Conservation (phyloP, 2,113 vertebrate genomes). For the Sminthopsis crassicaudata region DNA sequence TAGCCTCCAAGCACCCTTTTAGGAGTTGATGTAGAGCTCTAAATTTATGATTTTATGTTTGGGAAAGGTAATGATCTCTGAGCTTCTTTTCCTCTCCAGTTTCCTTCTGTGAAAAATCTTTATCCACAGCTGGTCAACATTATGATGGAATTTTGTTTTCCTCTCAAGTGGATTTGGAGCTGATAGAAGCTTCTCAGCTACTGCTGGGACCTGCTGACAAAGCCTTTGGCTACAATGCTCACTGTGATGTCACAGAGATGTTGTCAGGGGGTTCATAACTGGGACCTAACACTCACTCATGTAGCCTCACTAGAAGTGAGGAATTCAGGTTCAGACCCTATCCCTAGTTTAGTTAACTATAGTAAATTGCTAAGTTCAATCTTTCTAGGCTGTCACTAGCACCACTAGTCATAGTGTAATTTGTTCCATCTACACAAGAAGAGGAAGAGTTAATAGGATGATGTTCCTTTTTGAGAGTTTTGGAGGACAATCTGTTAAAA, state of each 20-base stretch:
- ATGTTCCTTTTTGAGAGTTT: neutral
- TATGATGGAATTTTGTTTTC: constrained; percentile 87
- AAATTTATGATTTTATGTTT: neutral
- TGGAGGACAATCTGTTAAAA: constrained; percentile 8
- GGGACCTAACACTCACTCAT: constrained; percentile 36
- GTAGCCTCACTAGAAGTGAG: constrained; percentile 46
- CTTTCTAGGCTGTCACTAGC: neutral
- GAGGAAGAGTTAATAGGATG: neutral
- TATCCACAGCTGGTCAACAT: constrained; percentile 87
- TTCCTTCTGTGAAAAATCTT: constrained; percentile 71
- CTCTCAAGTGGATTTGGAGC: constrained; percentile 85
- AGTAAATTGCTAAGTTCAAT: constrained; percentile 1
- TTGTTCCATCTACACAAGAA: neutral
- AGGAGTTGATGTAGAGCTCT: neutral
- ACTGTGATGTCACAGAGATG: constrained; percentile 80
- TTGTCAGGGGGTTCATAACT: constrained; percentile 69
- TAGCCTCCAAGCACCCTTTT: neutral
- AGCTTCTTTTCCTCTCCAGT: constrained; percentile 58
- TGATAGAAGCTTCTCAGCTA: constrained; percentile 84
- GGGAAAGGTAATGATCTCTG: constrained; percentile 27
- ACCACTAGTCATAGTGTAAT: neutral
- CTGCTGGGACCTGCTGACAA: constrained; percentile 77
- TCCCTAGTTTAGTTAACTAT: neutral
- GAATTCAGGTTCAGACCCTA: constrained; percentile 9
- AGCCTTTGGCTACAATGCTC: constrained; percentile 67